These are phyloP conservation scores for Myrmecophaga tridactyla DNA, from an alignment of 2,113 vertebrate species.

Conservation along the genomic window DNA sequence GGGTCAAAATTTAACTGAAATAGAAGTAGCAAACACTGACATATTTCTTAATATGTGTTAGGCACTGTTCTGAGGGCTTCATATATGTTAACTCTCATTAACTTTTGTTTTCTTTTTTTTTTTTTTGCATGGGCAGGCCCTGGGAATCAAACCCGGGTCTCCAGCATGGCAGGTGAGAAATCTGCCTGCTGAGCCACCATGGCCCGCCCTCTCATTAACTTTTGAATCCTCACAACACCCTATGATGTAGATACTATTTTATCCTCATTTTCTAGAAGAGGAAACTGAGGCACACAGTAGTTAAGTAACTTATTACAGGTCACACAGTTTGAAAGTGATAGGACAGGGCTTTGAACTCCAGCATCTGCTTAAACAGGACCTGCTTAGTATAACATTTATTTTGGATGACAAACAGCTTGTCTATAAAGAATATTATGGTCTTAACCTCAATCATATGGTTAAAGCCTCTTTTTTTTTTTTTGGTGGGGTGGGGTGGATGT, in stretches of 20 bases:
- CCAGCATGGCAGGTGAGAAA: no score
- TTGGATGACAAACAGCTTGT: not conserved
- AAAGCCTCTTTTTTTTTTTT: not conserved
- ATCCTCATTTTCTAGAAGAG: not conserved
- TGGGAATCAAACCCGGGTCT: no score
- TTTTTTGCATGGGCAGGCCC: no score
- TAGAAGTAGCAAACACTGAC: not conserved
- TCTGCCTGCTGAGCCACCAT: no score
- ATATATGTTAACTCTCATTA: not conserved
- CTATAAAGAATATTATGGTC: not conserved
- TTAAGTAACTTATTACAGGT: not conserved
- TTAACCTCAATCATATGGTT: not conserved
- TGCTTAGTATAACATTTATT: not conserved
- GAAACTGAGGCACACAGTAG: not conserved
- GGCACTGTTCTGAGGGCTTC: not conserved
- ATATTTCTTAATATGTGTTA: not conserved
- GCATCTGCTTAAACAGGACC: not conserved
- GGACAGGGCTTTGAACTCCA: not conserved
- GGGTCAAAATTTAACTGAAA: not conserved
- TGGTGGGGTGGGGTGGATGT: accelerated
- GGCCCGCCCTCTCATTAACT: no score
- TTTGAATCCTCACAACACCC: not conserved
- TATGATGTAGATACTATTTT: not conserved
- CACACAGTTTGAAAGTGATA: not conserved
- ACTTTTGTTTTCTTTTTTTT: no score